A percentile compares a stretch with the other conserved stretches of the same genome.
Evolutionary conservation across 2,797 vertebrate genomes (phyloP).

Genomic region (Sciaenops ocellatus): DNA sequence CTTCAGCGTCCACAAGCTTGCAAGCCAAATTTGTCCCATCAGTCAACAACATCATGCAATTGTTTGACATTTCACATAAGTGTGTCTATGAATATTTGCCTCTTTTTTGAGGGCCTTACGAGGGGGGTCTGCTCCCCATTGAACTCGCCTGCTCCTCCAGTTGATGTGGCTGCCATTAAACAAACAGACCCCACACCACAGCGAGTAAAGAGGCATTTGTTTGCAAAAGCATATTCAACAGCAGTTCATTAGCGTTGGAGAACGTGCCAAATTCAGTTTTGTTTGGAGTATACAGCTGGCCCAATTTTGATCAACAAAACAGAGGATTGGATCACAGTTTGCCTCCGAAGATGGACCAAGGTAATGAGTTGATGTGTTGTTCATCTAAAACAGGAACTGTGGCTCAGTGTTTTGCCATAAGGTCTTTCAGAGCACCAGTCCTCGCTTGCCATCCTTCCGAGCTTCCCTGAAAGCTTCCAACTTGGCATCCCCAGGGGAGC

Average conservation of each 20-base stretch:
- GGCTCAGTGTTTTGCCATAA: slow-evolving; percentile 23
- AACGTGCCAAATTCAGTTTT: slow-evolving; percentile 46
- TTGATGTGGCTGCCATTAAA: slow-evolving; percentile 46
- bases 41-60: background rate
- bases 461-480: slow-evolving; percentile 40
- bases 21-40: background rate
- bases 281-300: slow-evolving; percentile 57
- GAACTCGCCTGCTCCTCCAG: slow-evolving; percentile 23
- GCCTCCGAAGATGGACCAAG: slow-evolving; percentile 2
- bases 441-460: slow-evolving; percentile 14
- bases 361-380: slow-evolving; percentile 11
- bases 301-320: slow-evolving; percentile 41
- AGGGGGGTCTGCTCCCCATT: slow-evolving; percentile 8
- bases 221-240: slow-evolving; percentile 54
- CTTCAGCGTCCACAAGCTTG: background rate
- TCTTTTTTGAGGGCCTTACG: background rate
- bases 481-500: slow-evolving; percentile 63
- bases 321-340: slow-evolving; percentile 43
- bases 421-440: slow-evolving; percentile 7
- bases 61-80: slow-evolving; percentile 47
- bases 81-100: slow-evolving; percentile 31
- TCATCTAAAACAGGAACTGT: background rate
- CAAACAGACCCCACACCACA: slow-evolving; percentile 37
- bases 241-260: slow-evolving; percentile 42
- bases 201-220: slow-evolving; percentile 33